These are phyloP conservation scores for Coreius guichenoti DNA, from an alignment of 2,797 vertebrate species.

Conservation along the genomic window DNA sequence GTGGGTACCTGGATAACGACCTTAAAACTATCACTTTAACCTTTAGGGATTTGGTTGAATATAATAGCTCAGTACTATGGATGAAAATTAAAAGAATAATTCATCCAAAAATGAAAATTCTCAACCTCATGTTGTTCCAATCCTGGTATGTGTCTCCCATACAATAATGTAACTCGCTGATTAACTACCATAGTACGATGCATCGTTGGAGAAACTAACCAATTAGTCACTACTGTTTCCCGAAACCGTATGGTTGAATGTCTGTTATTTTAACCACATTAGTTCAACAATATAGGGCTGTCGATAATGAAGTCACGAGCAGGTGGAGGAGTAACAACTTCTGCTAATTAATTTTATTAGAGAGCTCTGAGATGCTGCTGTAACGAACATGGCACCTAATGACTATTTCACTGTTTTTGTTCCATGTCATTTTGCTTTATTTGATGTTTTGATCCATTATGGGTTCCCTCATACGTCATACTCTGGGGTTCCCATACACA, in stretches of 20 bases:
- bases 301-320: neutral
- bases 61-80: constrained; percentile 19
- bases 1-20: constrained; percentile 20
- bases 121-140: no score
- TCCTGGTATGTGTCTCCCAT: neutral
- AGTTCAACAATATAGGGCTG: no score
- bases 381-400: neutral
- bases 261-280: neutral
- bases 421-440: neutral
- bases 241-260: neutral
- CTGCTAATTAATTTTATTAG: neutral
- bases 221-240: neutral
- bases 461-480: no score
- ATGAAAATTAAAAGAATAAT: constrained; percentile 7
- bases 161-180: neutral
- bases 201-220: neutral
- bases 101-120: neutral
- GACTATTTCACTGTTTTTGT: neutral
- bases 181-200: neutral
- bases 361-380: neutral
- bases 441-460: neutral
- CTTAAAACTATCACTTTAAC: constrained; percentile 51
- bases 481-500: no score
- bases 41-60: constrained; percentile 35
- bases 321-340: neutral